phyloP scores from a whole-genome alignment of 2,113 vertebrate genomes.

The Rhabdornis inornatus region DNA sequence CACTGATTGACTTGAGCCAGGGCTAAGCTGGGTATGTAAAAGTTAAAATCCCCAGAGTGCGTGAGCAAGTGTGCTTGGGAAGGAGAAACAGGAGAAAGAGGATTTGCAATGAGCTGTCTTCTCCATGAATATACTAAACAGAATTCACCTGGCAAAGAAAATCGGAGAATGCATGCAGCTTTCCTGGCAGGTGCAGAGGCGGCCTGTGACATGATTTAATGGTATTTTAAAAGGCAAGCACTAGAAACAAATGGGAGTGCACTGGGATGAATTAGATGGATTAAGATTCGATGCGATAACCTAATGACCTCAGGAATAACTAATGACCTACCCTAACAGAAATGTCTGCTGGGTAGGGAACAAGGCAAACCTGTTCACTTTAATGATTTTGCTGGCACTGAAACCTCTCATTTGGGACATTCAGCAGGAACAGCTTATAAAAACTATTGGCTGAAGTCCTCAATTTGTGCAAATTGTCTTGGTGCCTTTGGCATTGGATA shows the following conservation, averaged over 20 bases:
- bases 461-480: conserved; percentile 27
- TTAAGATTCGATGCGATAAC: conserved; percentile 50
- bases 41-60: not conserved
- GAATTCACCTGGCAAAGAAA: conserved; percentile 38
- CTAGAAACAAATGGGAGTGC: conserved; percentile 35
- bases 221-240: conserved; percentile 33
- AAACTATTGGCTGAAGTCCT: conserved; percentile 17
- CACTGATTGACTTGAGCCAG: not conserved
- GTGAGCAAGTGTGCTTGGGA: not conserved
- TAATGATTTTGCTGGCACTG: conserved; percentile 48
- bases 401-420: not conserved
- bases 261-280: conserved; percentile 55
- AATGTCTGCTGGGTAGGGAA: conserved; percentile 37
- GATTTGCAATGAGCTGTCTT: conserved; percentile 26
- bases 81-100: conserved; percentile 22
- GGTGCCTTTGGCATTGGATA: not conserved
- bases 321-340: conserved; percentile 46
- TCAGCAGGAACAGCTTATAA: conserved; percentile 10
- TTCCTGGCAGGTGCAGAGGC: conserved; percentile 47
- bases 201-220: conserved; percentile 53
- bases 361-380: conserved; percentile 7
- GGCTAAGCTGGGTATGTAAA: not conserved
- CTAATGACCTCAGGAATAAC: conserved; percentile 52
- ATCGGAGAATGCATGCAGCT: not conserved
- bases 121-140: conserved; percentile 18